A percentile compares a stretch with the other conserved stretches of the same genome.
Conservation (phyloP, 92 coral and sea anemone species). For the Pocillopora grandis region DNA sequence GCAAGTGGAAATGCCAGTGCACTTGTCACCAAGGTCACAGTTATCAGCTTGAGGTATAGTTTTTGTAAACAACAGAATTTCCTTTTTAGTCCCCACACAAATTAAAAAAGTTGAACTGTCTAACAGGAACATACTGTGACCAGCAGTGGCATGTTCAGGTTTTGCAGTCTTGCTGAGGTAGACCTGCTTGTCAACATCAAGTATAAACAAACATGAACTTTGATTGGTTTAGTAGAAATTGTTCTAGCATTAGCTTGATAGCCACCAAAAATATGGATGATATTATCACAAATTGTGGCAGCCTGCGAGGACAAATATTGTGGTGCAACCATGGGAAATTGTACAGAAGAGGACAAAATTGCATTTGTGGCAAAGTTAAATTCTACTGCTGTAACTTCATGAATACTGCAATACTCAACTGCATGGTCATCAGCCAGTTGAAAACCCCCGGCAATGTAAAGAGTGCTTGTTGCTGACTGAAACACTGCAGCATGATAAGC, state of each 20-base stretch:
- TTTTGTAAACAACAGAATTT: too few relatives aligned
- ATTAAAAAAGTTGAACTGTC: too few relatives aligned
- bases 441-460: constrained; percentile 19
- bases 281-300: constrained; percentile 30
- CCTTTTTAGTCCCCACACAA: too few relatives aligned
- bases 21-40: too few relatives aligned
- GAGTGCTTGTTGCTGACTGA: background rate
- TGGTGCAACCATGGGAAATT: constrained; percentile 14
- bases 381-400: constrained; percentile 15
- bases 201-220: too few relatives aligned
- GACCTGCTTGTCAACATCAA: too few relatives aligned
- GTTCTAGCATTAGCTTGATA: background rate
- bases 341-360: background rate
- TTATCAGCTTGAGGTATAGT: too few relatives aligned
- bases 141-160: too few relatives aligned
- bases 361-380: constrained; percentile 6
- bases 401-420: constrained; percentile 25
- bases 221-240: constrained; percentile 2
- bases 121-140: too few relatives aligned
- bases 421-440: constrained; percentile 15
- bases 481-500: constrained; percentile 31
- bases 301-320: constrained; percentile 16
- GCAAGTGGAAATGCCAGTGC: background rate
- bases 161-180: too few relatives aligned
- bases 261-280: constrained; percentile 34